Base-by-base conservation (phyloP, 2,113 vertebrate species). In the Larimichthys crocea region DNA sequence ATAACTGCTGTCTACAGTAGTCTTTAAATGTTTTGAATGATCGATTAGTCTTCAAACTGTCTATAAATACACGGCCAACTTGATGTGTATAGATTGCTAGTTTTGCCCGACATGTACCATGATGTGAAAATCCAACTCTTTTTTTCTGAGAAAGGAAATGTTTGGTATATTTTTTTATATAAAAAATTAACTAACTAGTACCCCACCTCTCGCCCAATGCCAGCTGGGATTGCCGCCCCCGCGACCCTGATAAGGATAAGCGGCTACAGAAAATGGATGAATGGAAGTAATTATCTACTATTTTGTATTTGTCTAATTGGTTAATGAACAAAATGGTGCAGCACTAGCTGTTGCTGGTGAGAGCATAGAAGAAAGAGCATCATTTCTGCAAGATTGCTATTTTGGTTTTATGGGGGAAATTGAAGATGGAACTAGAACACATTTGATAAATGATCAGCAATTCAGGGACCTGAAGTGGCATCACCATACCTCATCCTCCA, bases 401-500 rank as follows among this genome's bases (percentile, higher is more conserved):
- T 76, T 86, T 72, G 29, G 56, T 61, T 83, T 53, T 10, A 16
- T 56, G 44, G 16, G 16, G 46, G 12, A 67, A 57, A 69, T 22
- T 40, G 19, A 55, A 5, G 82, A 86, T 87, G 40, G 35, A 91
- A 56, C 63, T 88, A 50, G 76, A 88, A 80, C 81, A 66, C 63
- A 65, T 71, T 87, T 86, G 85, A 91, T 80, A 35, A 82, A 88
- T 78, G 73, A 80, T 75, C 8, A 48, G 69, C 22, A 40, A 73
- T 48, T 62, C 50, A 22, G 72, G 79, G 53, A 60, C 72, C 57
- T 48, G n/a, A 63, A 68, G 62, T 52, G 69, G 61, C 74, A 44
- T 44, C 49, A 6, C 22, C n/a, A 22, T 61, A 48, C 59, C 46
- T 74, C 68, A 75, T 49, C 48, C 60, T 66, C 31, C 2, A 20